Conservation (phyloP, 2,888 invertebrate genomes). For the Apeira syringaria region DNA sequence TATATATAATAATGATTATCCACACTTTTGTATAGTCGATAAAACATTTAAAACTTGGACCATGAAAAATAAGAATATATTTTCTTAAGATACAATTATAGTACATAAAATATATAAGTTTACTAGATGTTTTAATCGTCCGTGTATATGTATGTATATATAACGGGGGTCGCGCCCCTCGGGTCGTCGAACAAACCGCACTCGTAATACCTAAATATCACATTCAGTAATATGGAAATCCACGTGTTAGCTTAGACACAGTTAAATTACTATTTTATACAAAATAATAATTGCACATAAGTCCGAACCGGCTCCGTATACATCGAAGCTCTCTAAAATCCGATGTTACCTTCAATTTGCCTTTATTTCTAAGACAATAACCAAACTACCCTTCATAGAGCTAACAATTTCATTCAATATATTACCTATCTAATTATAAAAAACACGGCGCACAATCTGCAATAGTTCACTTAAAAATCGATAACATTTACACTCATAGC, state of each 20-base stretch:
- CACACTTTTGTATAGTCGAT: slow-evolving; percentile 83
- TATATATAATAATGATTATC: slow-evolving; percentile 79
- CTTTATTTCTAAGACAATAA: slow-evolving; percentile 52
- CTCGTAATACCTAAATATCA: slow-evolving; percentile 83
- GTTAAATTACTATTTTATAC: slow-evolving; percentile 80
- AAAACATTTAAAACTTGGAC: slow-evolving; percentile 84
- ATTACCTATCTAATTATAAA: slow-evolving; percentile 84
- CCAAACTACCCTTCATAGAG: slow-evolving; percentile 66
- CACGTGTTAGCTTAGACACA: slow-evolving; percentile 82
- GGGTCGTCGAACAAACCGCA: slow-evolving; percentile 69
- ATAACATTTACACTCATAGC: slow-evolving; percentile 83
- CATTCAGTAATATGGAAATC: slow-evolving; percentile 84
- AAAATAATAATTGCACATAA: slow-evolving; percentile 84
- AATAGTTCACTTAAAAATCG: slow-evolving; percentile 81
- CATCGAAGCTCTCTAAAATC: slow-evolving; percentile 48
- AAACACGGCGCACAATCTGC: slow-evolving; percentile 83
- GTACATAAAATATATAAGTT: slow-evolving; percentile 84
- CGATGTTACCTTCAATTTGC: slow-evolving; percentile 37
- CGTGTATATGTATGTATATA: slow-evolving; percentile 57
- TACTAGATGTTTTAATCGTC: slow-evolving; percentile 76
- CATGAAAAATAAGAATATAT: slow-evolving; percentile 84
- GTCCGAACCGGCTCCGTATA: slow-evolving; percentile 61
- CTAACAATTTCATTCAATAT: slow-evolving; percentile 83
- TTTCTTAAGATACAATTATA: slow-evolving; percentile 82
- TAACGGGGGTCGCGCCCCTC: slow-evolving; percentile 47